These are phyloP conservation scores for Dasypolia templi DNA, from an alignment of 2,888 invertebrate genomes.

Conservation along the genomic window DNA sequence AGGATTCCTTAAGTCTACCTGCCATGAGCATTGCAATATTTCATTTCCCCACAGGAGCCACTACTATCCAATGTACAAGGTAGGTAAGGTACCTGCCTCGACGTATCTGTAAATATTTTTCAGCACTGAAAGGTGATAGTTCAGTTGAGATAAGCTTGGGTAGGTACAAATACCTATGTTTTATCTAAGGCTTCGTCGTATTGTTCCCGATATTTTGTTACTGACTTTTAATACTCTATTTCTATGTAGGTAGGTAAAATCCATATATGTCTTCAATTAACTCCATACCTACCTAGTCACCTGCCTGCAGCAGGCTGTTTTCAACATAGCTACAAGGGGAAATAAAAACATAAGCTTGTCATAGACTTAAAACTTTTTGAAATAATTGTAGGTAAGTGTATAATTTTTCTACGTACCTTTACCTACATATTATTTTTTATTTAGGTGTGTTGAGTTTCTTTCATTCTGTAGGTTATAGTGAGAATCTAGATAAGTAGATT, in stretches of 20 bases:
- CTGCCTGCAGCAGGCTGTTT: neutral
- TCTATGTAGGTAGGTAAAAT: neutral
- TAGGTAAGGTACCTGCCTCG: neutral
- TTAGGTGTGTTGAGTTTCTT: neutral
- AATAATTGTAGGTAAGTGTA: neutral
- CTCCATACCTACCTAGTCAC: neutral
- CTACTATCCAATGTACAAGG: slow-evolving; percentile 1
- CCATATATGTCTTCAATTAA: too few species aligned
- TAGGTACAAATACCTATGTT: neutral
- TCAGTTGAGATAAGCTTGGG: slow-evolving; percentile 10
- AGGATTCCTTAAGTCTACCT: neutral
- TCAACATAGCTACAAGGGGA: too few species aligned
- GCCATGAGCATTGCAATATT: neutral
- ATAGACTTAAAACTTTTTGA: neutral
- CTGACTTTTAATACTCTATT: neutral
- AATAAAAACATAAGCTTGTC: neutral
- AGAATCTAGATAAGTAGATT: neutral
- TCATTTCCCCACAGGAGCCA: neutral
- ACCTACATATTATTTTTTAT: neutral
- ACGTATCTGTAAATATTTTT: neutral
- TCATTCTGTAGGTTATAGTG: neutral
- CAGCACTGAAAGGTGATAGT: slow-evolving; percentile 10
- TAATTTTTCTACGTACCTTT: neutral
- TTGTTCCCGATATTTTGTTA: slow-evolving; percentile 7
- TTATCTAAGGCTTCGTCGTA: slow-evolving; percentile 5